A percentile compares a stretch with the other conserved stretches of the same genome.
Evolutionary conservation across 2,888 invertebrate species (phyloP).

Genomic region (Argynnis bischoffii): DNA sequence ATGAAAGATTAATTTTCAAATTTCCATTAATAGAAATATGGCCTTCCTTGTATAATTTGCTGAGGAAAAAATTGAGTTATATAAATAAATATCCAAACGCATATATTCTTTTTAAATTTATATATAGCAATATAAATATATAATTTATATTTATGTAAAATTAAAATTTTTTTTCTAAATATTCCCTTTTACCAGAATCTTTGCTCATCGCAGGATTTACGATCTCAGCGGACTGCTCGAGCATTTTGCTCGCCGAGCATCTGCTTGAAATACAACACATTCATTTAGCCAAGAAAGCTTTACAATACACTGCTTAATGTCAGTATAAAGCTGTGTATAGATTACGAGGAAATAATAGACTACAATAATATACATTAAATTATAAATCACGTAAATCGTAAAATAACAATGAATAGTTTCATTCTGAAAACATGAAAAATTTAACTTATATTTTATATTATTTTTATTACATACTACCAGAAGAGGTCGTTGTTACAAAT

Average conservation of each 20-base stretch:
- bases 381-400: not conserved
- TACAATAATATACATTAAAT: not conserved
- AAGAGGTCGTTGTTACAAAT: too few relatives aligned
- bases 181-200: constrained; percentile 25
- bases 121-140: too few relatives aligned
- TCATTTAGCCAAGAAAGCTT: constrained; percentile 50
- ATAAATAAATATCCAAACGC: not conserved
- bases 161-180: constrained; percentile 24
- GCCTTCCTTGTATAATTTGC: not conserved
- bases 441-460: too few relatives aligned
- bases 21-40: too few relatives aligned
- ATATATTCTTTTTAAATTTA: not conserved
- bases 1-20: too few relatives aligned
- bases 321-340: constrained; percentile 21
- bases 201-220: constrained; percentile 33
- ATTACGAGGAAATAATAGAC: not conserved
- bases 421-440: too few relatives aligned
- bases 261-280: constrained; percentile 32
- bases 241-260: constrained; percentile 28
- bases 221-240: constrained; percentile 27
- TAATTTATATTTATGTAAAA: constrained; percentile 9
- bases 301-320: constrained; percentile 42
- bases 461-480: too few relatives aligned
- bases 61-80: not conserved
- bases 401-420: too few relatives aligned